Percentiles rank a stretch among this genome's conserved stretches.
Conservation (phyloP, 2,888 invertebrate genomes). For the Troides oblongomaculatus region DNA sequence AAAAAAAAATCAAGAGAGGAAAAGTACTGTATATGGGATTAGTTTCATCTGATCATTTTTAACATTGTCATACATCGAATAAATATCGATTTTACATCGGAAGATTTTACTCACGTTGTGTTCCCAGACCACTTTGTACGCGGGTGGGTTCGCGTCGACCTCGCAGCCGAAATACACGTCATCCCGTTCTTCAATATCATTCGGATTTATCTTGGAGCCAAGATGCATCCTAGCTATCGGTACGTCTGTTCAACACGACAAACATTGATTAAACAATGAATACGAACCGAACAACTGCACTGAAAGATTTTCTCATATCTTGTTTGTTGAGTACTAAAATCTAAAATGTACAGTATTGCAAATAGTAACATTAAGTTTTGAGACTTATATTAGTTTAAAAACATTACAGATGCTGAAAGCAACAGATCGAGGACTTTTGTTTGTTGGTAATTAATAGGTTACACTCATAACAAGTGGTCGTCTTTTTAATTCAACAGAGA, state of each 20-base stretch:
- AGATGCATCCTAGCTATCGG: conserved; percentile 68
- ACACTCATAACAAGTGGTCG: too few species aligned
- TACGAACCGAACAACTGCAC: neutral
- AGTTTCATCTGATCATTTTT: too few species aligned
- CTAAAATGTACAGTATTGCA: neutral
- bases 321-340: neutral
- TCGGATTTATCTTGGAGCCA: conserved; percentile 72
- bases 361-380: too few species aligned
- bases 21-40: too few species aligned
- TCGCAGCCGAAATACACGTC: conserved; percentile 75
- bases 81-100: neutral
- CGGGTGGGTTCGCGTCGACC: conserved; percentile 74
- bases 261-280: conserved; percentile 13
- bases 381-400: too few species aligned
- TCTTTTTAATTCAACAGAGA: too few species aligned
- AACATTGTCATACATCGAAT: neutral
- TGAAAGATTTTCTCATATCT: neutral
- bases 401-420: too few species aligned
- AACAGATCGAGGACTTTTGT: too few species aligned
- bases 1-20: too few species aligned
- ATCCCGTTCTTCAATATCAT: conserved; percentile 77
- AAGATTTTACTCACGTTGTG: conserved; percentile 65
- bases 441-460: too few species aligned
- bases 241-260: conserved; percentile 51
- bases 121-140: conserved; percentile 77